Evolutionary conservation across 2,797 vertebrate species (phyloP), one percentile per base, ranked within the genome.

Genomic region (Triplophysa yarkandensis): DNA sequence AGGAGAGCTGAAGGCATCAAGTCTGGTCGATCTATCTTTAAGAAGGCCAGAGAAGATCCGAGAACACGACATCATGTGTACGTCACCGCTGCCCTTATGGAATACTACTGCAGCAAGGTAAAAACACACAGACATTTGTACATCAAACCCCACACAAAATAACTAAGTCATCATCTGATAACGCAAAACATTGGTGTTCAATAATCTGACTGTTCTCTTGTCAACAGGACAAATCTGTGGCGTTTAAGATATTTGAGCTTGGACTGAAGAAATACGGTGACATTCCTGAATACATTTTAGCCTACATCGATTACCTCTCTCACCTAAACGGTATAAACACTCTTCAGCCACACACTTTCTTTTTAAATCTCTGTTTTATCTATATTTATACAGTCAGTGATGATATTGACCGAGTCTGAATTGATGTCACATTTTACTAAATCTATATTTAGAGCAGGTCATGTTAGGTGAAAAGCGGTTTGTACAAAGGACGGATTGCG

Each of bases 91-190:
- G 98, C 98, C 8, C 90, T 99, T 76, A 99, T 99, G 98, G 97
- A 99, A 68, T 99, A 99, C 89, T 99, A 99, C 84, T 99, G 98
- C 87, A 99, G 98, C 88, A 99, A 99, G 93, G 98, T 96, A 85
- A 86, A 68, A 0, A 17, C 23, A 64, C 10, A 2, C 30, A 3
- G 30, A 30, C 30, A 30, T 30, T 30, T 30, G 3, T 30, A 30
- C 30, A 3, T 30, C 3, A 30, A 30, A 30, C n/a, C n/a, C n/a
- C n/a, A n/a, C n/a, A n/a, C n/a, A n/a, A n/a, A n/a, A n/a, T n/a
- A n/a, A n/a, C n/a, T n/a, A n/a, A n/a, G n/a, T n/a, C n/a, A n/a
- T n/a, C n/a, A n/a, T n/a, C n/a, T n/a, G n/a, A n/a, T n/a, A n/a
- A n/a, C n/a, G 10, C 34, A 34, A 36, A 36, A 36, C 34, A 36